Evolutionary conservation across 2,113 vertebrate species (phyloP).

Genomic region (Phalacrocorax aristotelis): DNA sequence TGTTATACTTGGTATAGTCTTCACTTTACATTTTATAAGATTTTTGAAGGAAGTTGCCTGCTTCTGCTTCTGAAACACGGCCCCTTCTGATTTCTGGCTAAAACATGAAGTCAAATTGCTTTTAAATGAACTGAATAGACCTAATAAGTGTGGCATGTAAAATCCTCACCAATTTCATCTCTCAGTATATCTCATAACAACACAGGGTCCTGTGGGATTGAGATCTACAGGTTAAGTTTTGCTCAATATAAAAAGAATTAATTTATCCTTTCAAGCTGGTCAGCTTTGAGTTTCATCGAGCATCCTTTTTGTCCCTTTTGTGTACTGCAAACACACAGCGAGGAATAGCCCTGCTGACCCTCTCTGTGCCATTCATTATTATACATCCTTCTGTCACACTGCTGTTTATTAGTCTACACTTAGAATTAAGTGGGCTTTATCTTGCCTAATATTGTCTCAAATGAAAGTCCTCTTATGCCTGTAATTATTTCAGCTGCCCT

Average conservation of each 20-base stretch:
- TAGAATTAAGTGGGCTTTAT: constrained; percentile 1
- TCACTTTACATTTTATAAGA: neutral
- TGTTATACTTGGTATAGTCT: neutral
- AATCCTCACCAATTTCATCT: neutral
- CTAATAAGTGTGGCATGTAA: neutral
- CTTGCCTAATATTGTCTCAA: neutral
- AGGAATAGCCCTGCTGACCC: neutral
- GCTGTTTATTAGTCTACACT: neutral
- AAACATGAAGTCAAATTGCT: neutral
- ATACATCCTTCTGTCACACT: neutral
- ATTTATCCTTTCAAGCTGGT: neutral
- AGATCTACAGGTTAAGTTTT: neutral
- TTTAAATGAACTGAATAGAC: neutral
- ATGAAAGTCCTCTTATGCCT: neutral
- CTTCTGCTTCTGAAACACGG: neutral
- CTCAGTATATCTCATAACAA: neutral
- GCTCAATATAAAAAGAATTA: neutral
- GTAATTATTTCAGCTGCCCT: neutral
- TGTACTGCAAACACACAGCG: neutral
- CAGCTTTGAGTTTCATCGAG: neutral
- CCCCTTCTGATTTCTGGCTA: neutral
- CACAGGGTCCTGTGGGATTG: neutral
- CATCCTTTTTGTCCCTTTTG: neutral
- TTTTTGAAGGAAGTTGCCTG: neutral
- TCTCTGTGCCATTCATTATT: neutral